phyloP scores from a whole-genome alignment of 2,113 vertebrate species.

The Mormyrus lacerda region DNA sequence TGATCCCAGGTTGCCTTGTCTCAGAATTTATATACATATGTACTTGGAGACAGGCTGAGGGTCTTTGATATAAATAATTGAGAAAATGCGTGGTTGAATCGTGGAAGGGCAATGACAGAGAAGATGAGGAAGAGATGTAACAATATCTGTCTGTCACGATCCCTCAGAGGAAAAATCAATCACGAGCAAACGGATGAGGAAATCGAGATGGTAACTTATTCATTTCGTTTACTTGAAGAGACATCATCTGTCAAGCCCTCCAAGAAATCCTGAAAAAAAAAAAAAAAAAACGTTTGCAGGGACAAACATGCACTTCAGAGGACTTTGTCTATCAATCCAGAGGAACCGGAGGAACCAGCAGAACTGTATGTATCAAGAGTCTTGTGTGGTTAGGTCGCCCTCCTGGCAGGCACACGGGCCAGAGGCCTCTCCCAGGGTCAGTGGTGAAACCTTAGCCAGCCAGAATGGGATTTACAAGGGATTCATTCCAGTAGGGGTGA shows the following conservation, averaged over 20 bases:
- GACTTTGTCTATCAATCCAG: slow-evolving; percentile 14
- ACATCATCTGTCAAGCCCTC: slow-evolving; percentile 25
- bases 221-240: slow-evolving; percentile 19
- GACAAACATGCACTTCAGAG: slow-evolving; percentile 6
- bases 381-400: not conserved
- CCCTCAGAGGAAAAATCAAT: slow-evolving; percentile 31
- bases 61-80: slow-evolving; percentile 26
- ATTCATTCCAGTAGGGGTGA: not conserved
- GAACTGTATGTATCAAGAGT: not conserved
- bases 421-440: not conserved
- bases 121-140: slow-evolving; percentile 31
- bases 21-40: not conserved
- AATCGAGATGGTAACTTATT: slow-evolving; percentile 27
- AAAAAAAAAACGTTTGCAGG: slow-evolving; percentile 17
- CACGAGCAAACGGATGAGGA: slow-evolving; percentile 25
- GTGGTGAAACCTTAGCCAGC: not conserved
- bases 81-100: slow-evolving; percentile 31
- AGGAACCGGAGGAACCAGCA: not conserved
- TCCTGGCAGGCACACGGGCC: not conserved
- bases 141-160: slow-evolving; percentile 35
- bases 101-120: slow-evolving; percentile 23
- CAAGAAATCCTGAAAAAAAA: not conserved
- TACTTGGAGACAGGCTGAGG: not conserved
- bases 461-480: not conserved
- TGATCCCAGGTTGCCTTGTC: not conserved